phyloP scores from a whole-genome alignment of 1,140 invertebrate genomes.

The fruit fly (Drosophila melanogaster) region DNA sequence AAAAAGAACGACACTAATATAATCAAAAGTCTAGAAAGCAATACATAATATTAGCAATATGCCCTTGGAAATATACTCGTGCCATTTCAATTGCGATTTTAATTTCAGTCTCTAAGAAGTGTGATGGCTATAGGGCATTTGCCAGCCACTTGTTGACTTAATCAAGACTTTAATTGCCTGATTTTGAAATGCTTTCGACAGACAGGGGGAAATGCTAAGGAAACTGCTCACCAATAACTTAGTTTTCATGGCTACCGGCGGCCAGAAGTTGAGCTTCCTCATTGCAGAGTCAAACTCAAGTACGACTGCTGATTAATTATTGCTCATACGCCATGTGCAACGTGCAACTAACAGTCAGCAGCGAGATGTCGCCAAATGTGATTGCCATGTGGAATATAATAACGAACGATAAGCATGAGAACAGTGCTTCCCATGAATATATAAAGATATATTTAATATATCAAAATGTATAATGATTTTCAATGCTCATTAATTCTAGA shows the following conservation, averaged over 20 bases:
- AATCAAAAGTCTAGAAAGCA: not conserved
- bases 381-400: slow-evolving; percentile 33
- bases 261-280: slow-evolving; percentile 17
- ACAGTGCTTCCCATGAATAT: not conserved
- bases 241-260: not conserved
- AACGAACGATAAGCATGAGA: slow-evolving; percentile 14
- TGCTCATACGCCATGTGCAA: slow-evolving; percentile 73
- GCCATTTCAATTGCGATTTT: not conserved
- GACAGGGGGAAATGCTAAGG: slow-evolving; percentile 9
- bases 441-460: too few species aligned
- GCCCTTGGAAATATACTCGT: not conserved
- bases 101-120: not conserved
- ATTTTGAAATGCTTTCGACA: not conserved
- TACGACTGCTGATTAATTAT: slow-evolving; percentile 50
- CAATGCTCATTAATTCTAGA: not conserved
- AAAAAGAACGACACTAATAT: not conserved
- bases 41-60: not conserved
- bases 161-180: slow-evolving; percentile 6
- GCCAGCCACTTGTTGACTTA: not conserved
- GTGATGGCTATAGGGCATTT: not conserved
- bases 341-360: slow-evolving; percentile 36
- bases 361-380: slow-evolving; percentile 56
- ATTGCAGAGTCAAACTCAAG: slow-evolving; percentile 41
- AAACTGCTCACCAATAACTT: slow-evolving; percentile 3
- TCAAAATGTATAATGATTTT: too few species aligned